Percentiles rank a stretch among this genome's conserved stretches.
Evolutionary conservation across 35 echinoderm and acorn worm genomes (phyloP).

Genomic region (Amphiura filiformis): DNA sequence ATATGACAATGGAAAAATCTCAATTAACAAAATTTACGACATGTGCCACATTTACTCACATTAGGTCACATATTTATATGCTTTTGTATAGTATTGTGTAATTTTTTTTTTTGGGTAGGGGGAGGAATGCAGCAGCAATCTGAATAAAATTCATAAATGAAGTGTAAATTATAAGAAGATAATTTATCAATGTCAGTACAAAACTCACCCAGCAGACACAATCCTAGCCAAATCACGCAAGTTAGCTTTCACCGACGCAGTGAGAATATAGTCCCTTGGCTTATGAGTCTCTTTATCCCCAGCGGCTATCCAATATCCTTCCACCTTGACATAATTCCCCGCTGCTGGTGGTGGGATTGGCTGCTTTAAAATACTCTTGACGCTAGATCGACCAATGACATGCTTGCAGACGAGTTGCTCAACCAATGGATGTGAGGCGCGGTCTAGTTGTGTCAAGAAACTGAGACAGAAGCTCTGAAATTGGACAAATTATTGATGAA

Average conservation of each 20-base stretch:
- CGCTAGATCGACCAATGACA: conserved; percentile 69
- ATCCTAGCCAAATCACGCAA: conserved; percentile 80
- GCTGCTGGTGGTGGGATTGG: conserved; percentile 79
- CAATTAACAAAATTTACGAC: too few relatives aligned
- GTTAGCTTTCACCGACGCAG: conserved; percentile 80
- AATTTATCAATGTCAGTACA: too few relatives aligned
- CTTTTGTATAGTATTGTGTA: too few relatives aligned
- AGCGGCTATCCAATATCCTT: conserved; percentile 90
- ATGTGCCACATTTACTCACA: too few relatives aligned
- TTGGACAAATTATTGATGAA: background rate
- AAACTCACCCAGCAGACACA: conserved; percentile 87
- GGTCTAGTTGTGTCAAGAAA: conserved; percentile 95
- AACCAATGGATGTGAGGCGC: conserved; percentile 81
- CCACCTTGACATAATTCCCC: conserved; percentile 67
- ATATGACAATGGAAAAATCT: too few relatives aligned
- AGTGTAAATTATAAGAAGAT: too few relatives aligned
- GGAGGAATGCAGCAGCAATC: too few relatives aligned
- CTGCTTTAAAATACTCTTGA: conserved; percentile 73
- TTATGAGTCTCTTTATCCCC: conserved; percentile 52
- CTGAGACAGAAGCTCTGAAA: conserved; percentile 91
- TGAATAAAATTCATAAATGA: too few relatives aligned
- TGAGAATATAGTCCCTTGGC: conserved; percentile 77
- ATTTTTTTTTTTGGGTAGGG: too few relatives aligned
- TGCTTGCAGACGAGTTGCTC: conserved; percentile 78
- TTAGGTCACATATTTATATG: too few relatives aligned